Conservation (phyloP, 2,797 vertebrate genomes). For the Lithobates sylvaticus region DNA sequence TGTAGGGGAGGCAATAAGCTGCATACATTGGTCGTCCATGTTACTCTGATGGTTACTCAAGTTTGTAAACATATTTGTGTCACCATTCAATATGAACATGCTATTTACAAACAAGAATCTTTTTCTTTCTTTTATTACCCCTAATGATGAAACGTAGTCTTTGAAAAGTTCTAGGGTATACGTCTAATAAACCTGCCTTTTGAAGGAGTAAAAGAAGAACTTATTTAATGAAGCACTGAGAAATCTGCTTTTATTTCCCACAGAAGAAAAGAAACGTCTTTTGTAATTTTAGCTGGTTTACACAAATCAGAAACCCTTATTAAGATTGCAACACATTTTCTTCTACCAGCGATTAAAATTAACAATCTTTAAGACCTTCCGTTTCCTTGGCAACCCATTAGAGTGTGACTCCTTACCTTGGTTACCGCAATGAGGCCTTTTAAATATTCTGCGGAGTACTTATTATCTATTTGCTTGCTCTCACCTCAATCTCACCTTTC, state of each 20-base stretch:
- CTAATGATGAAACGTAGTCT: not conserved
- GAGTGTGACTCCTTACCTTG: conserved; percentile 48
- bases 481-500: conserved; percentile 76
- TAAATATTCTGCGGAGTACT: conserved; percentile 65
- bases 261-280: conserved; percentile 33
- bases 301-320: conserved; percentile 59
- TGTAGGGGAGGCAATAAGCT: not conserved
- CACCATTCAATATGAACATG: not conserved
- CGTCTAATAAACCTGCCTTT: not conserved
- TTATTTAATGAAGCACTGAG: conserved; percentile 12
- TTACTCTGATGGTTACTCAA: not conserved
- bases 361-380: conserved; percentile 61
- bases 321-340: conserved; percentile 55
- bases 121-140: not conserved
- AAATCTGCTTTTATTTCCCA: conserved; percentile 53
- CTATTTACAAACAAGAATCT: not conserved
- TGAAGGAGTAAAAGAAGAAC: conserved; percentile 2
- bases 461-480: conserved; percentile 70
- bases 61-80: not conserved
- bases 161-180: not conserved
- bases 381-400: conserved; percentile 65
- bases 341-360: conserved; percentile 62
- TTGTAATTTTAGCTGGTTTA: conserved; percentile 29
- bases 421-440: conserved; percentile 62
- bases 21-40: not conserved